Evolutionary conservation across 2,888 invertebrate genomes (phyloP), one percentile per base, ranked within the genome.

Genomic region (Aphodius granarius): DNA sequence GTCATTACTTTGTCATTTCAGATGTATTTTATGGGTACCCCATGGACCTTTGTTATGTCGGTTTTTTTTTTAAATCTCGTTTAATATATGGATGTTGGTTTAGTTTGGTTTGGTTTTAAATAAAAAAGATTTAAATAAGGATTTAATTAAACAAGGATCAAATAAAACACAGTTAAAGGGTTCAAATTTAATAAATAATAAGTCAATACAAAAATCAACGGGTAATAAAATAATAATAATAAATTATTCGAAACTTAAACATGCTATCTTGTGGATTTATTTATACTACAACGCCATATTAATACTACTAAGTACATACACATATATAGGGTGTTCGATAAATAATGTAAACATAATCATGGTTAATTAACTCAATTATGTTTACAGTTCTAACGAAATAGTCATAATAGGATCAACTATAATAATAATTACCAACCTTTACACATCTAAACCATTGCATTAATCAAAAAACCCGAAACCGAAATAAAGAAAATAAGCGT

Each of bases 131-230:
- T 23, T 21, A 23, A 18, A 68, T 21, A 68, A 68, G 65, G 13
- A n/a, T n/a, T n/a, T n/a, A n/a, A n/a, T n/a, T n/a, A 43, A 43
- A 43, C 13, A 43, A 43, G 43, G 43, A 43, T 1, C 13, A 43
- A 43, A 43, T 43, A 43, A 43, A 43, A 43, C 43, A 70, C 19
- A 70, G 16, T 43, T 23, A 68, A 66, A 68, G 43, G 9, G 71
- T 22, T 62, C 20, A 65, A 71, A 17, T 71, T 43, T 62, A 73
- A 66, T 19, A 66, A 66, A 22, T 43, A 66, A 66, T 73, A 19
- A 66, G 19, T 22, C 16, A 19, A 66, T 66, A 62, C 43, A 66
- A 73, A 19, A 68, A 73, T 17, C 18, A 43, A 68, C 20, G 18
- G 21, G 6, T 23, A 23, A 6, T 43, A 43, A 43, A 43, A 43